Percentiles rank a stretch among this genome's conserved stretches.
Conservation (phyloP, 2,888 invertebrate genomes). For the Yponomeuta plumbellus region DNA sequence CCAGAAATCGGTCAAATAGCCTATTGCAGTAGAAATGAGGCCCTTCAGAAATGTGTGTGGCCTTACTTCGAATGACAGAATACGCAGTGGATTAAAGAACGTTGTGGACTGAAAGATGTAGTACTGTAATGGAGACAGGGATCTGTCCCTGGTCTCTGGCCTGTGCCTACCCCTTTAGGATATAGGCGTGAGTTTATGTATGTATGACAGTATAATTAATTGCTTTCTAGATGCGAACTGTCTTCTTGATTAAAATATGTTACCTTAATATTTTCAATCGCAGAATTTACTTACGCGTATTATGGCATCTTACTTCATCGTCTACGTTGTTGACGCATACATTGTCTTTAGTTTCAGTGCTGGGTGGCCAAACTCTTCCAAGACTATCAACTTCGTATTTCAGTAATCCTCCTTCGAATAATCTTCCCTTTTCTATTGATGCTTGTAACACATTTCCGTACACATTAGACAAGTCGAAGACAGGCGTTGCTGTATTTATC, state of each 20-base stretch:
- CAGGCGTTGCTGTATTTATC: constrained; percentile 38
- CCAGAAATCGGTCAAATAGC: too few relatives aligned
- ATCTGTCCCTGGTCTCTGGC: too few relatives aligned
- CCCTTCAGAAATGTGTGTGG: too few relatives aligned
- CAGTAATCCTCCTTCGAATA: constrained; percentile 34
- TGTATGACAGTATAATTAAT: too few relatives aligned
- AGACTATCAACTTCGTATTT: constrained; percentile 35
- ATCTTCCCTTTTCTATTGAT: constrained; percentile 29
- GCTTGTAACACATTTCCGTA: constrained; percentile 31
- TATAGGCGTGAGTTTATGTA: too few relatives aligned
- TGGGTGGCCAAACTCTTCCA: constrained; percentile 45
- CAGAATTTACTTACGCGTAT: constrained; percentile 28
- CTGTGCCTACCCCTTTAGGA: too few relatives aligned
- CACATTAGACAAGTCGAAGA: constrained; percentile 34
- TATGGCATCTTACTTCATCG: constrained; percentile 37
- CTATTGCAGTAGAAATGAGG: too few relatives aligned
- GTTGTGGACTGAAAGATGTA: too few relatives aligned
- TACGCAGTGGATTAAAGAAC: too few relatives aligned
- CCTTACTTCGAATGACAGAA: too few relatives aligned
- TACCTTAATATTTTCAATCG: background rate
- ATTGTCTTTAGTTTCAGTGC: constrained; percentile 22
- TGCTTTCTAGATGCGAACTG: background rate
- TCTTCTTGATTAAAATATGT: background rate
- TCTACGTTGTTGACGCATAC: constrained; percentile 33
- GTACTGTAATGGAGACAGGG: too few relatives aligned